Evolutionary conservation across 2,888 invertebrate genomes (phyloP), one percentile per base, ranked within the genome.

Genomic region (Drosophila borborema): DNA sequence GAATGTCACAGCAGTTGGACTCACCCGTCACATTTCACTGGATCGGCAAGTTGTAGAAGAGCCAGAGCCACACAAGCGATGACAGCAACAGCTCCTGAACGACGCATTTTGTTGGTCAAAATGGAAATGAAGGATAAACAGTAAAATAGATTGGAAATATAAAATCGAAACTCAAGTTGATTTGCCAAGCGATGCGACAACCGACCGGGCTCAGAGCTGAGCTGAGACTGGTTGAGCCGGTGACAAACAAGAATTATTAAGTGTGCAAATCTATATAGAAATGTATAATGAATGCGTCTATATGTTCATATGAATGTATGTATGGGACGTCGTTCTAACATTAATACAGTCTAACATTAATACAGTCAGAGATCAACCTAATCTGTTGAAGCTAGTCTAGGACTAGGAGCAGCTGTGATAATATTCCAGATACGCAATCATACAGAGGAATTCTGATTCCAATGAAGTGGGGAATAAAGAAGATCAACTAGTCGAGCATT

Each of bases 1-100:
- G 9, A 10, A 36, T 41, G 8, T 18, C 2, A 36, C 58, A 58
- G 43, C 18, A 62, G 40, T 46, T 28, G 16, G 23, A 77, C 86
- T 89, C 81, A 89, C 86, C 86, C 86, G 58, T 82, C 86, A 56
- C 69, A 53, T 62, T 88, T 82, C 40, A 85, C 86, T 54, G 72
- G 63, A 60, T 76, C 73, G 70, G 82, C 74, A 71, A 71, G 73
- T 72, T 77, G 81, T 36, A 86, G 72, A 18, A 87, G 68, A 18
- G 63, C 69, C 59, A 86, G 61, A 68, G 72, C 60, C 66, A 53
- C 69, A 61, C 61, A 74, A 66, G 66, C 62, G 53, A 80, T 58
- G 58, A 78, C 68, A 67, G 48, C 72, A 71, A 82, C 69, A 62
- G 74, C 86, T 86, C 66, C 86, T 87, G 65, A 68, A 55, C 74